Evolutionary conservation across 2,888 invertebrate genomes (phyloP).

Genomic region (Lacanobia oleracea): DNA sequence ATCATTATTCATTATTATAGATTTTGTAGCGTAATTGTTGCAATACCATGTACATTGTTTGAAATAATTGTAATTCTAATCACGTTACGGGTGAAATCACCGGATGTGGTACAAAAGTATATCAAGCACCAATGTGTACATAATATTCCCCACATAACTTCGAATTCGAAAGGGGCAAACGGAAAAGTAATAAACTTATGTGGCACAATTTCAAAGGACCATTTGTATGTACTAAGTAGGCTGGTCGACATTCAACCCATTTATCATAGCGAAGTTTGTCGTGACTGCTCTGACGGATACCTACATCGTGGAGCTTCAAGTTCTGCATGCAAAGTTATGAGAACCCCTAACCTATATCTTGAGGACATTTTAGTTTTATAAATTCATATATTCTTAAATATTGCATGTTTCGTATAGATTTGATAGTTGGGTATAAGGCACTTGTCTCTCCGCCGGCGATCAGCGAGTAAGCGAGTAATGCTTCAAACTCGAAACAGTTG

Average conservation of each 20-base stretch:
- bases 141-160: slow-evolving; percentile 16
- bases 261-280: slow-evolving; percentile 46
- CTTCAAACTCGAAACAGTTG: no score
- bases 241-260: slow-evolving; percentile 42
- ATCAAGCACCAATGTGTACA: slow-evolving; percentile 7
- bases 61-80: slow-evolving; percentile 20
- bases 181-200: slow-evolving; percentile 22
- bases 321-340: slow-evolving; percentile 42
- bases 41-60: slow-evolving; percentile 1
- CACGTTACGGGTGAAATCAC: slow-evolving; percentile 27
- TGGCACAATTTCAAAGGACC: slow-evolving; percentile 31
- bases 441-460: no score
- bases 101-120: slow-evolving; percentile 42
- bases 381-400: slow-evolving; percentile 9
- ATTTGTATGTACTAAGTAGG: slow-evolving; percentile 39
- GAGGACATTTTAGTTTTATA: slow-evolving; percentile 19
- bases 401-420: slow-evolving; percentile 34
- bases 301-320: slow-evolving; percentile 29
- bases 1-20: no score
- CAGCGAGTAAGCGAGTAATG: no score
- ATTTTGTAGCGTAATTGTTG: slow-evolving; percentile 10
- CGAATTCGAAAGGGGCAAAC: slow-evolving; percentile 2
- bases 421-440: slow-evolving; percentile 21
- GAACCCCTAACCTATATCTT: slow-evolving; percentile 36
- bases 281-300: slow-evolving; percentile 29